Evolutionary conservation across 2,113 vertebrate species (phyloP).

Genomic region (Chloroceryle aenea): DNA sequence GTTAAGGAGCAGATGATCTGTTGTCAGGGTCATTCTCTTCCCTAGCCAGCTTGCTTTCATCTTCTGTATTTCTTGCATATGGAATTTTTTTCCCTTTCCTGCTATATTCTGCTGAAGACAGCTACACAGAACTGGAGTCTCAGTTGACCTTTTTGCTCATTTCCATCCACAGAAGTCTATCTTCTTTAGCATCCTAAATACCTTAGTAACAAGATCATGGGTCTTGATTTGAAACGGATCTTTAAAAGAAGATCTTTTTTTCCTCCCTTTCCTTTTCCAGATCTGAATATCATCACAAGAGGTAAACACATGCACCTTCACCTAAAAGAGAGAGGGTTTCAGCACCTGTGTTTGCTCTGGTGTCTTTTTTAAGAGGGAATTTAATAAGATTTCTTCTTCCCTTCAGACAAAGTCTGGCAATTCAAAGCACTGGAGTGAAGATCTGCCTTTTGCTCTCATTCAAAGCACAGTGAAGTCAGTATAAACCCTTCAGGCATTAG

Average conservation of each 20-base stretch:
- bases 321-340: not conserved
- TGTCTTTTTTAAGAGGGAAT: not conserved
- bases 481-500: not conserved
- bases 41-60: not conserved
- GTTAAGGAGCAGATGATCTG: slow-evolving; percentile 12
- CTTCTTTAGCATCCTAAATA: slow-evolving; percentile 52
- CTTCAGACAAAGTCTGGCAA: not conserved
- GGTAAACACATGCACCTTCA: not conserved
- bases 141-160: slow-evolving; percentile 50
- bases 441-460: not conserved
- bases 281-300: not conserved
- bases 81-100: not conserved
- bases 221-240: slow-evolving; percentile 17
- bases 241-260: not conserved
- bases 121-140: slow-evolving; percentile 4
- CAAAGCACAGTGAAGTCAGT: not conserved
- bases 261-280: not conserved
- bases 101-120: not conserved
- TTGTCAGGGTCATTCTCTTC: not conserved
- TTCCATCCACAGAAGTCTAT: slow-evolving; percentile 47
- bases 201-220: slow-evolving; percentile 56
- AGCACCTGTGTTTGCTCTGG: not conserved
- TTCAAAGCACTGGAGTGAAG: not conserved
- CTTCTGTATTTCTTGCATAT: not conserved
- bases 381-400: not conserved